A percentile compares a stretch with the other conserved stretches of the same genome.
These are phyloP conservation scores for Scaptodrosophila lebanonensis DNA, from an alignment of 1,140 invertebrate genomes.

Conservation along the genomic window DNA sequence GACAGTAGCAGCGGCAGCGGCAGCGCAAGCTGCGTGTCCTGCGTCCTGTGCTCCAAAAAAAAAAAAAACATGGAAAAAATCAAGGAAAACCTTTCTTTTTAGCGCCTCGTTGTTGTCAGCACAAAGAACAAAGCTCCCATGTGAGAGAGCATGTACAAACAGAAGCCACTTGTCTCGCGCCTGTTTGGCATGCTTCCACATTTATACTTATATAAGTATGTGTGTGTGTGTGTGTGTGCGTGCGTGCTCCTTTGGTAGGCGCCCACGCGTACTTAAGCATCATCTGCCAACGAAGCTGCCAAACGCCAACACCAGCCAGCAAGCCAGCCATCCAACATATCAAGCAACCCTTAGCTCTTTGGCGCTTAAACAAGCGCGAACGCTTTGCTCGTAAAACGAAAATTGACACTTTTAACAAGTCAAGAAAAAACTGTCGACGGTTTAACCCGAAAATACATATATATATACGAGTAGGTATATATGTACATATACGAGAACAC, in stretches of 20 bases:
- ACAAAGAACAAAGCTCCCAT: no score
- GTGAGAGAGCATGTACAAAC: conserved; percentile 60
- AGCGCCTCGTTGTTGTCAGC: no score
- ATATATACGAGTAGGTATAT: no score
- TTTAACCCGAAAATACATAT: conserved; percentile 54
- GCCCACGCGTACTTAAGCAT: conserved; percentile 25
- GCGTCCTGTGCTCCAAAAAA: not conserved
- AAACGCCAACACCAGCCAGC: no score
- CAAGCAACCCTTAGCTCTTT: no score
- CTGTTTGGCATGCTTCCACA: conserved; percentile 6
- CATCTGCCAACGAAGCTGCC: not conserved
- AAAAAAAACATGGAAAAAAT: no score
- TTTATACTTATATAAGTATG: no score
- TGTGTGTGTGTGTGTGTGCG: not conserved
- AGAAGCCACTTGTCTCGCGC: conserved; percentile 28
- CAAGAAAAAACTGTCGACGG: conserved; percentile 49
- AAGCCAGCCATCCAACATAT: no score
- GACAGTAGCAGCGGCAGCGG: no score
- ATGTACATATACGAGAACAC: no score
- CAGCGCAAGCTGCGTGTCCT: conserved; percentile 3
- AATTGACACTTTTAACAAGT: conserved; percentile 73
- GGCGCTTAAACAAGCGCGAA: not conserved
- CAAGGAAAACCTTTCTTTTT: no score
- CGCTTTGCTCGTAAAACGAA: conserved; percentile 49
- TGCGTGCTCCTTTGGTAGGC: not conserved